phyloP scores from a whole-genome alignment of 2,797 vertebrate genomes.

The Melanogrammus aeglefinus region DNA sequence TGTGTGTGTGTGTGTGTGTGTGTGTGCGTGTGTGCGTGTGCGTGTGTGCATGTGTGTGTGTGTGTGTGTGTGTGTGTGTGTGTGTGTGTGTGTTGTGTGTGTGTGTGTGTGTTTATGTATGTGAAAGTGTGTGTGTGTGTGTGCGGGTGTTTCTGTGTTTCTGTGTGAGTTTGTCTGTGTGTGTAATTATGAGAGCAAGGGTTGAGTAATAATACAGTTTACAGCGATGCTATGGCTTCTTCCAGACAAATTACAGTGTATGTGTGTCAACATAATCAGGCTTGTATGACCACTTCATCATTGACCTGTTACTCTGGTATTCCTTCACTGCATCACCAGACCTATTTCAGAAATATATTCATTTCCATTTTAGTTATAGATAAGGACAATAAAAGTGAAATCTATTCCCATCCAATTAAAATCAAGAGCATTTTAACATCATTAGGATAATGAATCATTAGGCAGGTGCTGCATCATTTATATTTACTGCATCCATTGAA shows the following conservation, averaged over 20 bases:
- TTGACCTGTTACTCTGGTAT: neutral
- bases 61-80: conserved; percentile 7
- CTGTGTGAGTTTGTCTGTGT: too few species aligned
- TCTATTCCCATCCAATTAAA: neutral
- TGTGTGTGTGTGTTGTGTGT: neutral
- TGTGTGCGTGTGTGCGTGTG: too few species aligned
- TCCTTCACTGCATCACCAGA: neutral
- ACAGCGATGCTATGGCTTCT: neutral
- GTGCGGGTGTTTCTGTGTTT: too few species aligned
- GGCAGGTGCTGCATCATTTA: neutral
- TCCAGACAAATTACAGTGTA: neutral
- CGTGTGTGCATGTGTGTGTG: neutral
- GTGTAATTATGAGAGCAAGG: too few species aligned
- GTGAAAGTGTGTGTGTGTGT: too few species aligned
- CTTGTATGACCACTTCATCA: neutral
- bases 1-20: too few species aligned
- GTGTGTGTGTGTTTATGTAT: too few species aligned
- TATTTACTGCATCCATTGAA: neutral
- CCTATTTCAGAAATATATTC: neutral
- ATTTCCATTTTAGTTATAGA: neutral
- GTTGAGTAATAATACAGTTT: neutral
- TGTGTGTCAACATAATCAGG: neutral
- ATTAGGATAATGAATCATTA: neutral
- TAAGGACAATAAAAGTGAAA: neutral
- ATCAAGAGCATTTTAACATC: neutral